A percentile compares a stretch with the other conserved stretches of the same genome.
Evolutionary conservation across 2,113 vertebrate species (phyloP).

Genomic region (Alligator mississippiensis): DNA sequence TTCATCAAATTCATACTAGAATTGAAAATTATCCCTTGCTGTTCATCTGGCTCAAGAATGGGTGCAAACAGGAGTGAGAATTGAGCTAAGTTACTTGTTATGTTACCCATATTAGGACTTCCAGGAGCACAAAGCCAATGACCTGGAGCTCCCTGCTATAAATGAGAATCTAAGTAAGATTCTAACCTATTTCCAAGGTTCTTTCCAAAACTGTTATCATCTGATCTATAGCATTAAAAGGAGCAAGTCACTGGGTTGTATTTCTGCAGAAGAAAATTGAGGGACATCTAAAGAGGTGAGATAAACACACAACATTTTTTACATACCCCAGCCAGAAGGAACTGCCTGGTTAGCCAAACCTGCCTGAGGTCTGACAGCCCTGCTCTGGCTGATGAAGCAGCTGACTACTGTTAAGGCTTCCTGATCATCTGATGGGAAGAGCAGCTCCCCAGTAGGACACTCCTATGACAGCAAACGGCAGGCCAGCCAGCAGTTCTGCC

Average conservation of each 20-base stretch:
- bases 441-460: too few relatives aligned
- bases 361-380: too few relatives aligned
- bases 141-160: neutral
- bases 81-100: neutral
- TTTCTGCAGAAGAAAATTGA: neutral
- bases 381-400: neutral
- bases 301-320: neutral
- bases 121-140: neutral
- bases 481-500: too few relatives aligned
- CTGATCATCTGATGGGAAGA: too few relatives aligned
- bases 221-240: constrained; percentile 26
- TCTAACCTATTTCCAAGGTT: constrained; percentile 10
- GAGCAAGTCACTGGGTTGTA: neutral
- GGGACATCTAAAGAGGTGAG: neutral
- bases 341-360: too few relatives aligned
- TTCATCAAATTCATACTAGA: rapidly evolving
- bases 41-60: neutral
- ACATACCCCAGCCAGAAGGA: too few relatives aligned
- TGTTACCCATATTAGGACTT: neutral
- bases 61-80: neutral
- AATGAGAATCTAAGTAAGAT: neutral
- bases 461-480: too few relatives aligned
- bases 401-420: neutral
- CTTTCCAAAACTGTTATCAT: neutral
- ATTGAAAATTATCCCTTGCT: neutral